A percentile compares a stretch with the other conserved stretches of the same genome.
Evolutionary conservation across 2,888 invertebrate species (phyloP).

Genomic region (Amaurobius ferox): DNA sequence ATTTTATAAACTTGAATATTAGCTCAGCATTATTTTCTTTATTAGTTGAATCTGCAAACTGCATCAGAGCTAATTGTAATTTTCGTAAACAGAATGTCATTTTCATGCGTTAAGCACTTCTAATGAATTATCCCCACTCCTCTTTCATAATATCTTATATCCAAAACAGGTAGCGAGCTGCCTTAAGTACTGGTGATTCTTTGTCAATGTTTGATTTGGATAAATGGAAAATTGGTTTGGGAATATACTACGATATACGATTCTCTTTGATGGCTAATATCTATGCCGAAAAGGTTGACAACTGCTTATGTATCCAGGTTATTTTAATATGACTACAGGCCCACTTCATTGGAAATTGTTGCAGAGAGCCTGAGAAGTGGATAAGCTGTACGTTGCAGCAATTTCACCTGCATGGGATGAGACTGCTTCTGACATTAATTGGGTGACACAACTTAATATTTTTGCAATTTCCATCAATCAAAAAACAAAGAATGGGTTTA

Average conservation of each 20-base stretch:
- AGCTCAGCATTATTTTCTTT: no score
- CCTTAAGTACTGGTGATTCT: constrained; percentile 85
- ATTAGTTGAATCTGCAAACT: no score
- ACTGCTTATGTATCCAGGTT: constrained; percentile 92
- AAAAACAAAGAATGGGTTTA: no score
- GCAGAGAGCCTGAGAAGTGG: constrained; percentile 87
- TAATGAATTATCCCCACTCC: no score
- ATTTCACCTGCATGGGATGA: constrained; percentile 89
- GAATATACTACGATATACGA: constrained; percentile 95
- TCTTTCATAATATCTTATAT: no score
- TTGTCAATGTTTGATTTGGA: constrained; percentile 85
- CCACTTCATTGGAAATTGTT: constrained; percentile 94
- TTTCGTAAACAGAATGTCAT: no score
- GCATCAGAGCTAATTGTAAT: no score
- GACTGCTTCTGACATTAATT: constrained; percentile 87
- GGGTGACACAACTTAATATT: no score
- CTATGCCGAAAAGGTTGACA: constrained; percentile 84
- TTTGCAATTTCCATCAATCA: no score
- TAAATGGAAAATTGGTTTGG: constrained; percentile 88
- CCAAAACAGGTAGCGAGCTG: constrained; percentile 93
- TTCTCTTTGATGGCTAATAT: constrained; percentile 89
- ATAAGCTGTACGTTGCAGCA: constrained; percentile 88
- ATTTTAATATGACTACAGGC: constrained; percentile 97
- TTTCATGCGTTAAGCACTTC: no score
- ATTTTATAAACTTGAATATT: no score